These are phyloP conservation scores for Pyrochroa serraticornis DNA, from an alignment of 2,888 invertebrate genomes.

Conservation along the genomic window DNA sequence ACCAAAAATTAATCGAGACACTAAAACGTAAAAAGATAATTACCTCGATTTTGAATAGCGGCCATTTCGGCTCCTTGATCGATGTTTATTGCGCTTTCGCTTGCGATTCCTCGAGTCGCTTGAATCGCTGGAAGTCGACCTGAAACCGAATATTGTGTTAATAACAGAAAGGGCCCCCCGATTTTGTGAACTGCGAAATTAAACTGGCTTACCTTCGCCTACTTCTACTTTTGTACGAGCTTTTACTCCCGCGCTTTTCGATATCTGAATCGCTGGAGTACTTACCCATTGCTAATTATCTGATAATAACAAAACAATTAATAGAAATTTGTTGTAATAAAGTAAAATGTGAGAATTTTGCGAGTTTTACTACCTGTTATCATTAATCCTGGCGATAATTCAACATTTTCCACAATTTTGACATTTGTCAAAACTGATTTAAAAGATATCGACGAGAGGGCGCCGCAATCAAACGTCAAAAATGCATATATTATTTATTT, in stretches of 20 bases:
- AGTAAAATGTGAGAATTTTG: too few species aligned
- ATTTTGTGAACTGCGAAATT: slow-evolving; percentile 8
- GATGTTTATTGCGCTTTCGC: slow-evolving; percentile 37
- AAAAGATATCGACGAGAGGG: neutral
- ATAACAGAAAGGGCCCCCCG: neutral
- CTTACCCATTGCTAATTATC: slow-evolving; percentile 52
- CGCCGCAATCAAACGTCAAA: neutral
- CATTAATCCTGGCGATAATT: neutral
- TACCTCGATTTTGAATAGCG: slow-evolving; percentile 49
- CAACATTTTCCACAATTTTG: neutral
- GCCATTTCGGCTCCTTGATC: slow-evolving; percentile 44
- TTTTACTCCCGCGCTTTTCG: slow-evolving; percentile 53
- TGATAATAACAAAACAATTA: slow-evolving; percentile 5
- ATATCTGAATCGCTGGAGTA: slow-evolving; percentile 58
- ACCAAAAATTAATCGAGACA: neutral
- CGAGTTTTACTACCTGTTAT: too few species aligned
- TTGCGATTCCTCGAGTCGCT: slow-evolving; percentile 43
- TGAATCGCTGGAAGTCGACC: slow-evolving; percentile 53
- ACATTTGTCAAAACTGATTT: neutral
- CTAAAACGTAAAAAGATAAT: slow-evolving; percentile 11
- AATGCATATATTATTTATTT: too few species aligned
- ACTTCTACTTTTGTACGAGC: slow-evolving; percentile 51
- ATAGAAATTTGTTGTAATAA: neutral
- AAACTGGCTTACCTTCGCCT: slow-evolving; percentile 50
- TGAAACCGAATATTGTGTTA: slow-evolving; percentile 24